Conservation (phyloP, 92 coral and sea anemone genomes). For the Meandrina meandrites region DNA sequence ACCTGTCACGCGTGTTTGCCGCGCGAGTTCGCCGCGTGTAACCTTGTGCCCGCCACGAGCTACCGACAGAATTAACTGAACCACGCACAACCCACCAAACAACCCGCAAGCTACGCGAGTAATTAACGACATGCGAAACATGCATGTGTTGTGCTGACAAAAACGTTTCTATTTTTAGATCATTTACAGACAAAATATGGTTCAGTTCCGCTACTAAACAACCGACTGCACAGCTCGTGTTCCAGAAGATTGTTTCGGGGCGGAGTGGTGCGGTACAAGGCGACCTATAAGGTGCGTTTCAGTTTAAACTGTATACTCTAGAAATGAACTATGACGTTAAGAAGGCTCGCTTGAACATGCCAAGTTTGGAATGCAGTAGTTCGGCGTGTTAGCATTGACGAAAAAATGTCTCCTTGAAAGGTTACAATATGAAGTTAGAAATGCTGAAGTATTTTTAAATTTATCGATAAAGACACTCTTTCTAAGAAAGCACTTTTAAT, state of each 20-base stretch:
- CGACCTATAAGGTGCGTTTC: conserved; percentile 7
- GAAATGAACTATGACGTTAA: neutral
- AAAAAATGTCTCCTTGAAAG: neutral
- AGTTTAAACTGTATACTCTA: neutral
- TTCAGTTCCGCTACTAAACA: conserved; percentile 6
- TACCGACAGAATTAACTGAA: neutral
- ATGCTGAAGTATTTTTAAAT: neutral
- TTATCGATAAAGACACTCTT: neutral
- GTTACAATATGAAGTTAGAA: neutral
- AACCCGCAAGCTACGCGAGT: neutral
- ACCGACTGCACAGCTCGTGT: neutral
- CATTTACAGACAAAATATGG: conserved; percentile 9
- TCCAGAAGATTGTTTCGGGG: conserved; percentile 8
- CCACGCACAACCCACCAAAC: neutral
- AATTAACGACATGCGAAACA: neutral
- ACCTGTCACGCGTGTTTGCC: neutral
- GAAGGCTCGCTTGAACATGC: neutral
- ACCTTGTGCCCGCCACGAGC: neutral
- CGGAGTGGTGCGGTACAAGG: neutral
- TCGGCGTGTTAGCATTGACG: neutral
- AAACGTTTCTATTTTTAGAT: conserved; percentile 11
- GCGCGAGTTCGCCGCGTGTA: neutral
- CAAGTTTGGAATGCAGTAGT: neutral
- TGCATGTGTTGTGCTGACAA: neutral
- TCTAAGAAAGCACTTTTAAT: neutral